phyloP scores from a whole-genome alignment of 1,140 invertebrate genomes.

The Lysiphlebus fabarum region DNA sequence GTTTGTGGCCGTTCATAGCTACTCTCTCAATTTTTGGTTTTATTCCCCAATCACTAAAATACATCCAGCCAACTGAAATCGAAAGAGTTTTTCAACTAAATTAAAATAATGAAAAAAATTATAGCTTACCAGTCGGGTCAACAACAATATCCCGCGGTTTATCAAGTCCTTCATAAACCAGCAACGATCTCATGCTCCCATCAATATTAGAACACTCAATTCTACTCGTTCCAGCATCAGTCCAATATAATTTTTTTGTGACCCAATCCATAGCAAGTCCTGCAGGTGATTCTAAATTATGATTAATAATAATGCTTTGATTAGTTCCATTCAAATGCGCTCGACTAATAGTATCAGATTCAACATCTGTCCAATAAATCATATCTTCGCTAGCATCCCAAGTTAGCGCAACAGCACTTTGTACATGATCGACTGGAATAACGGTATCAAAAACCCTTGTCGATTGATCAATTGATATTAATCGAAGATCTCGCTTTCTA shows the following conservation, averaged over 20 bases:
- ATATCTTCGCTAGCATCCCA: conserved; percentile 78
- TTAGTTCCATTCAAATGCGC: conserved; percentile 74
- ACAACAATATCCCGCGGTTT: conserved; percentile 82
- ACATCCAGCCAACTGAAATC: conserved; percentile 68
- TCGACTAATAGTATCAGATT: conserved; percentile 75
- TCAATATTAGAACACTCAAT: conserved; percentile 80
- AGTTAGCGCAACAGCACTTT: conserved; percentile 77
- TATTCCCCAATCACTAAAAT: conserved; percentile 87
- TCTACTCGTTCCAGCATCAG: conserved; percentile 74
- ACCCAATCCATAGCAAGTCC: conserved; percentile 84
- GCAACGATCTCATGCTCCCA: conserved; percentile 70
- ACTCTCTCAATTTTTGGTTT: conserved; percentile 79
- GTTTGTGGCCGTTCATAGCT: conserved; percentile 80
- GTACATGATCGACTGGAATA: conserved; percentile 75
- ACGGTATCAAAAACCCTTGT: conserved; percentile 68
- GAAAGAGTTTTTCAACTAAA: too few relatives aligned
- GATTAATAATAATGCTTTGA: conserved; percentile 65
- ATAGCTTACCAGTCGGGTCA: conserved; percentile 66
- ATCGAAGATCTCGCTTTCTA: conserved; percentile 75
- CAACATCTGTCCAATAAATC: conserved; percentile 87
- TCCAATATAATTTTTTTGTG: conserved; percentile 85
- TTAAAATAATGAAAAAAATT: conserved; percentile 23
- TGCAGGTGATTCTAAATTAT: conserved; percentile 71
- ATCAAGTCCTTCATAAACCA: conserved; percentile 77
- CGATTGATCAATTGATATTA: conserved; percentile 64